Percentiles rank a stretch among this genome's conserved stretches.
phyloP scores from a whole-genome alignment of 2,113 vertebrate genomes.

The Lates calcarifer region DNA sequence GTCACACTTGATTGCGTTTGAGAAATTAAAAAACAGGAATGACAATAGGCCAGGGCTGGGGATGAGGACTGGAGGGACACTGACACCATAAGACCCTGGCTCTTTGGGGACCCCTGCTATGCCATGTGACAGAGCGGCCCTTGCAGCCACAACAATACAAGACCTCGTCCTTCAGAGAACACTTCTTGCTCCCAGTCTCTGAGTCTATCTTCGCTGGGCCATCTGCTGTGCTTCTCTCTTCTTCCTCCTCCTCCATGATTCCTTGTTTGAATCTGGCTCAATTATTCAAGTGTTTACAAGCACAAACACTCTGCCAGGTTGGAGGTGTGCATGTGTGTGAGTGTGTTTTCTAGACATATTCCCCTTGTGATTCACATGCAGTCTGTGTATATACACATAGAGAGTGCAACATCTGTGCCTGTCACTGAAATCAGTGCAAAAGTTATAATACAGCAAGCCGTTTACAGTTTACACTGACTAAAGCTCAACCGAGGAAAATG shows the following conservation, averaged over 20 bases:
- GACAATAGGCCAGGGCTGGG: constrained; percentile 81
- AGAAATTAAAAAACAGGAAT: constrained; percentile 87
- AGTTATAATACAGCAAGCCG: constrained; percentile 27
- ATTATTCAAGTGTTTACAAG: constrained; percentile 90
- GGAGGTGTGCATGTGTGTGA: constrained; percentile 63
- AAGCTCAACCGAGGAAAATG: constrained; percentile 18
- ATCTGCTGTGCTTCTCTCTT: constrained; percentile 92
- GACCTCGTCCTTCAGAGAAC: constrained; percentile 90
- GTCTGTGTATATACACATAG: constrained; percentile 50
- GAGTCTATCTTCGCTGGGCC: constrained; percentile 96
- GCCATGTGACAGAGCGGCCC: constrained; percentile 91
- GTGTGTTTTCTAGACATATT: constrained; percentile 53
- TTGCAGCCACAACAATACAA: constrained; percentile 90
- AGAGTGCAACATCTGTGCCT: constrained; percentile 65
- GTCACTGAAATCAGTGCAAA: constrained; percentile 46
- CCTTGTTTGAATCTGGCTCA: constrained; percentile 89
- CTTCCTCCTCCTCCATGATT: constrained; percentile 65
- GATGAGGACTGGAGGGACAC: constrained; percentile 74
- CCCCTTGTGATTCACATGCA: constrained; percentile 58
- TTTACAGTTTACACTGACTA: constrained; percentile 41
- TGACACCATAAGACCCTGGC: constrained; percentile 82
- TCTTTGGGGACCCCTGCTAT: constrained; percentile 91
- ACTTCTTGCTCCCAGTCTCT: constrained; percentile 90
- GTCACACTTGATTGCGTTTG: constrained; percentile 87
- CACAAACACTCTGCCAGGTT: constrained; percentile 89